Conservation (phyloP, 1,140 invertebrate genomes). For the Macrosteles quadrilineatus region DNA sequence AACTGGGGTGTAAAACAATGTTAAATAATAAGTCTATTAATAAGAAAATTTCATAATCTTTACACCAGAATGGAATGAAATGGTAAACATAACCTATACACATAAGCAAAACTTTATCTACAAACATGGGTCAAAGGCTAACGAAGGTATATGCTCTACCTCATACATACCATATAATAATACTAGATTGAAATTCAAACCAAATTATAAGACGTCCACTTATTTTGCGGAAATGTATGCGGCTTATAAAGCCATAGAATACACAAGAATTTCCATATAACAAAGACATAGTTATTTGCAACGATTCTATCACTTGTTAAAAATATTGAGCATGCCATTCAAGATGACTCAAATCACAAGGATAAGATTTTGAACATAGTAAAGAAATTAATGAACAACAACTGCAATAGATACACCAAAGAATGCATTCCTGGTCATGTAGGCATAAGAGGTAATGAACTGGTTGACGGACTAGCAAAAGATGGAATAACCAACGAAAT, state of each 20-base stretch:
- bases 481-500: no score
- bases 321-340: neutral
- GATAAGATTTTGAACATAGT: no score
- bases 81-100: neutral
- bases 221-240: constrained; percentile 1
- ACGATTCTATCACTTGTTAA: neutral
- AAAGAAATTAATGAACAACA: no score
- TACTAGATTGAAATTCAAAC: neutral
- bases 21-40: neutral
- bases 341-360: no score
- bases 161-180: neutral
- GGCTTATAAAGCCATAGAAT: neutral
- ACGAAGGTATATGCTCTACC: neutral
- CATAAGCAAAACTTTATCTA: neutral
- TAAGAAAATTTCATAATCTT: neutral
- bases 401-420: neutral
- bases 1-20: neutral
- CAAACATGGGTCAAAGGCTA: neutral
- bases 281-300: neutral
- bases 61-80: neutral
- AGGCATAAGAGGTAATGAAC: neutral
- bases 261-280: neutral
- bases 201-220: neutral
- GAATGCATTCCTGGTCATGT: neutral
- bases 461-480: no score